A percentile compares a stretch with the other conserved stretches of the same genome.
Conservation (phyloP, 2,797 vertebrate genomes). For the Eremophila alpestris region DNA sequence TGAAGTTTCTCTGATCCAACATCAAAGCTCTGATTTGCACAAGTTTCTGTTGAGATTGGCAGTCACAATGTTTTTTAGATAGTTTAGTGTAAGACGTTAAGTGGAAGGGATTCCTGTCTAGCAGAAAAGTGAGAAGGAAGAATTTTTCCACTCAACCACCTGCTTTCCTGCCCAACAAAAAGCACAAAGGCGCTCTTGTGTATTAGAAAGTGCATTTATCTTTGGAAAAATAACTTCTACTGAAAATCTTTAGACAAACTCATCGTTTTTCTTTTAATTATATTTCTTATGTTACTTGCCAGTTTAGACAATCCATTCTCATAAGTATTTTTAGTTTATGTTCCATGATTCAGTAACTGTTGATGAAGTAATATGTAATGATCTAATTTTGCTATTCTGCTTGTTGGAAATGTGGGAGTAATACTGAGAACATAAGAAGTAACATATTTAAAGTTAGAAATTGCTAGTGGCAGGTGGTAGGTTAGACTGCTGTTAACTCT, state of each 20-base stretch:
- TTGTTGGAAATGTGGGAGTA: background rate
- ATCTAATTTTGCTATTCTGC: background rate
- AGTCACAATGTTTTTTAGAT: background rate
- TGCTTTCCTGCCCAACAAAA: background rate
- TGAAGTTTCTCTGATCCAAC: background rate
- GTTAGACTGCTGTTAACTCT: slow-evolving; percentile 14
- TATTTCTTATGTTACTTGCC: background rate
- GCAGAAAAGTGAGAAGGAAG: background rate
- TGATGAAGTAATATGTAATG: background rate
- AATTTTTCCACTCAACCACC: background rate
- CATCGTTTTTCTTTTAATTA: background rate
- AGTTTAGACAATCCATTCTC: background rate
- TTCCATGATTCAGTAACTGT: background rate
- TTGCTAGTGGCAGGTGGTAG: background rate
- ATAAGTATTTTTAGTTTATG: background rate
- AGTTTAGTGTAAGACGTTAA: background rate
- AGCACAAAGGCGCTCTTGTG: fast-evolving
- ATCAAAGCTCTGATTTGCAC: background rate
- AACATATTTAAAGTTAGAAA: background rate
- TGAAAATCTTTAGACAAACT: background rate
- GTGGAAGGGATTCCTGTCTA: background rate
- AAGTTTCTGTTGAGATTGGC: background rate
- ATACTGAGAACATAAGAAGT: background rate
- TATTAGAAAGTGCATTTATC: background rate
- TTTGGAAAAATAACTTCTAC: background rate